phyloP scores from a whole-genome alignment of 2,113 vertebrate species.

The Bungarus multicinctus region DNA sequence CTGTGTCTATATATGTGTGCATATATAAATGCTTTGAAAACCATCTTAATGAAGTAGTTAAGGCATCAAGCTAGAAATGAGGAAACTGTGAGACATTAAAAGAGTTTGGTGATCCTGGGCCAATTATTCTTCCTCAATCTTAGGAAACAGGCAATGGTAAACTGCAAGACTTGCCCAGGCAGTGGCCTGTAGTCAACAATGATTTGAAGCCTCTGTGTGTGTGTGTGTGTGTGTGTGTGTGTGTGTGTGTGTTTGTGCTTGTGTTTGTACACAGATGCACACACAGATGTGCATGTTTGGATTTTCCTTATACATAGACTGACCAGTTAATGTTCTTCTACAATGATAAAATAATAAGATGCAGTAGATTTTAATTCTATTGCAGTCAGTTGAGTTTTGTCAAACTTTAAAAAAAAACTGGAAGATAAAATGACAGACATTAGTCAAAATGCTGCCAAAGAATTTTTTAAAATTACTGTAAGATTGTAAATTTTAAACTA shows the following conservation, averaged over 20 bases:
- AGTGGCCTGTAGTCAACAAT: neutral
- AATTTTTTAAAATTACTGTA: neutral
- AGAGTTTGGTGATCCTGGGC: neutral
- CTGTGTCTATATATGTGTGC: neutral
- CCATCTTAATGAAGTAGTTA: neutral
- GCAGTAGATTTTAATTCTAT: neutral
- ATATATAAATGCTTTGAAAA: neutral
- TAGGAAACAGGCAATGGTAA: neutral
- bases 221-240: no score
- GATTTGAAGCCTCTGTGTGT: neutral
- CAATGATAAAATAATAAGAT: neutral
- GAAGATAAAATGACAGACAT: neutral
- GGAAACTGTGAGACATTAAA: neutral
- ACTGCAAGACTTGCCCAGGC: neutral
- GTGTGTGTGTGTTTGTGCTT: no score
- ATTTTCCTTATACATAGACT: neutral
- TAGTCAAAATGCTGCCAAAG: neutral
- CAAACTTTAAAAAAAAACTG: neutral
- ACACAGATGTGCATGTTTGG: neutral
- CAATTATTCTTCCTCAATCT: neutral
- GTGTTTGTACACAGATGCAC: neutral
- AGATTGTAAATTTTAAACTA: neutral
- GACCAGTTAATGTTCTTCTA: neutral
- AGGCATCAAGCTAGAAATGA: neutral
- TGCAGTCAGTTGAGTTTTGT: neutral